Conservation (phyloP, 2,888 invertebrate species). For the Branchellion lobata region DNA sequence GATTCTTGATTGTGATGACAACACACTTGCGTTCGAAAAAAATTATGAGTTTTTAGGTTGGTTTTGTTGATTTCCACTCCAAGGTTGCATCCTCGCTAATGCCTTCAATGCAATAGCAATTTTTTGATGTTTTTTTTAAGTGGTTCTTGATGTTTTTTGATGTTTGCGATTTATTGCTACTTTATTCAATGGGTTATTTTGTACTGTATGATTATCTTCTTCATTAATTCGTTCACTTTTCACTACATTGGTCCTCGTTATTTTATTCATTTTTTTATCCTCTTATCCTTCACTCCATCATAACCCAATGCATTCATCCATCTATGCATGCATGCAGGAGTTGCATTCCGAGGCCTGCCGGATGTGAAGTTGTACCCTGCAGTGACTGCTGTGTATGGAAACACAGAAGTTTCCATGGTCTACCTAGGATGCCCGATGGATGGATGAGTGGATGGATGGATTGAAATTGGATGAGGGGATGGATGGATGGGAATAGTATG, state of each 20-base stretch:
- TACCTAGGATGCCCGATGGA: constrained; percentile 94
- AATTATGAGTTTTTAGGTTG: constrained; percentile 89
- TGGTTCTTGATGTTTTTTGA: no score
- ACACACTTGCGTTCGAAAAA: constrained; percentile 93
- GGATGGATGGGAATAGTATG: no score
- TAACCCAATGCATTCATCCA: no score
- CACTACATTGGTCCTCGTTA: neutral
- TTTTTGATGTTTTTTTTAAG: no score
- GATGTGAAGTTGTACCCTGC: constrained; percentile 87
- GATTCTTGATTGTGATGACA: constrained; percentile 95
- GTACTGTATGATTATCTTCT: neutral
- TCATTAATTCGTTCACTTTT: neutral
- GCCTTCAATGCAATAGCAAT: no score
- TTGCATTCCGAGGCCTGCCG: constrained; percentile 92
- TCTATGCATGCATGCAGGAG: constrained; percentile 65
- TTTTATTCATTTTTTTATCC: no score
- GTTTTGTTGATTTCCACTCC: constrained; percentile 43
- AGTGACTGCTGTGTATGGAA: constrained; percentile 96
- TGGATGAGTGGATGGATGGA: no score
- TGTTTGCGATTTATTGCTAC: no score
- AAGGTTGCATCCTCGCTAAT: no score
- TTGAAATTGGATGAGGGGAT: no score
- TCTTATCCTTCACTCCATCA: no score
- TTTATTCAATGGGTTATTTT: no score
- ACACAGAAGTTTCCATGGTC: constrained; percentile 98